Conservation (phyloP, 1,140 invertebrate genomes). For the Papilio machaon region DNA sequence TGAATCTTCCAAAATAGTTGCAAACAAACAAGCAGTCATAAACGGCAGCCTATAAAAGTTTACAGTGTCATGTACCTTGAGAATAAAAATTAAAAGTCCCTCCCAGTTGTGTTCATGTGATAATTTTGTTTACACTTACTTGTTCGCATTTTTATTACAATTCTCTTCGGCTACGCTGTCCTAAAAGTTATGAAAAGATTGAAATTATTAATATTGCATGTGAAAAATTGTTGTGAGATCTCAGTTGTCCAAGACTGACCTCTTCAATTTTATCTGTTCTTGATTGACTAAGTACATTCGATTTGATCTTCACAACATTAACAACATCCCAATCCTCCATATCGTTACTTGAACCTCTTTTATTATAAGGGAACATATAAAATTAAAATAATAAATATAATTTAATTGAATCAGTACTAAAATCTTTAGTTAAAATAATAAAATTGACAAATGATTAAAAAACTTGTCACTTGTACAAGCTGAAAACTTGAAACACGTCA, state of each 20-base stretch:
- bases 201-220: neutral
- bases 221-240: neutral
- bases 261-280: slow-evolving; percentile 22
- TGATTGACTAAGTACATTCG: slow-evolving; percentile 4
- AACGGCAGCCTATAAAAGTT: slow-evolving; percentile 45
- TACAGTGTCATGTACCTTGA: neutral
- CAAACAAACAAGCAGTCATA: slow-evolving; percentile 49
- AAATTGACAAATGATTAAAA: neutral
- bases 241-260: neutral
- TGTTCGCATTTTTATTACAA: neutral
- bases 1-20: slow-evolving; percentile 52
- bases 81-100: neutral
- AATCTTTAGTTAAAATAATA: neutral
- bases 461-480: neutral
- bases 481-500: neutral
- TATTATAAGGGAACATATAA: neutral
- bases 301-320: slow-evolving; percentile 12
- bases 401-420: neutral
- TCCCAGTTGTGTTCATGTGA: neutral
- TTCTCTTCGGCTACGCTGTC: neutral
- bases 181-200: neutral
- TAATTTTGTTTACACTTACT: neutral
- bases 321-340: neutral
- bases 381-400: neutral
- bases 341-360: neutral